Base-by-base conservation (phyloP, 2,797 vertebrate genomes). In the Pangasius krempfi region DNA sequence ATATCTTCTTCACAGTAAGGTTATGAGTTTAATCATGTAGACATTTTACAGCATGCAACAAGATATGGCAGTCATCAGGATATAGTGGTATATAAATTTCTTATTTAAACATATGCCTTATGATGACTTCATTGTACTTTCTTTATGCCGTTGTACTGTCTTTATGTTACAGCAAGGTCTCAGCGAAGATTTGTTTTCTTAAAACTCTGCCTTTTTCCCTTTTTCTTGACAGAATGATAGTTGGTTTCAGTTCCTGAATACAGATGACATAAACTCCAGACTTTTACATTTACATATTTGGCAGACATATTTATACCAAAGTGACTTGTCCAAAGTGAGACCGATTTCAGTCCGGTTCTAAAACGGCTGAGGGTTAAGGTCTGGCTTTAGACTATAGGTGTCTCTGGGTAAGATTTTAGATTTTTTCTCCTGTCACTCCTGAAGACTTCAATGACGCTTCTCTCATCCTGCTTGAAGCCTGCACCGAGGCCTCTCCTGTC, bases 301-400 rank as follows among this genome's bases (percentile, higher is more conserved):
- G 83, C 83, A 84, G 83, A 84, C 83, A 84, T 47, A 50, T 84
- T 84, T 54, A 22, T 84, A 33, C 64, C 64, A 70, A 84, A 70
- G 64, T 33, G n/a, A 54, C 27, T 30, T 50, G 60, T 50, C 25
- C 40, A 66, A 84, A 66, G 40, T 66, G 37, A 16, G 27, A 66
- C 18, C 50, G 25, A 84, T 22, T 47, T n/a, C 78, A 22, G n/a
- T 80, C 54, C 3, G 40, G 14, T 16, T 14, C 27, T n/a, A 44
- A 83, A 64, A 64, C 22, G 47, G 58, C 22, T 64, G 6, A 64
- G 22, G 14, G 10, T 62, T 62, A 44, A 58, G 12, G 56, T 22
- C 12, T 7, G 27, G 50, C 52, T 54, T 56, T 56, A 80, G 30
- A 1, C 10, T 14, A 27, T 47, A 47, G 72, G 70, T 73, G 44